Percentiles rank a stretch among this genome's conserved stretches.
phyloP scores from a whole-genome alignment of 1,140 invertebrate genomes.

The Zaprionus taronus region DNA sequence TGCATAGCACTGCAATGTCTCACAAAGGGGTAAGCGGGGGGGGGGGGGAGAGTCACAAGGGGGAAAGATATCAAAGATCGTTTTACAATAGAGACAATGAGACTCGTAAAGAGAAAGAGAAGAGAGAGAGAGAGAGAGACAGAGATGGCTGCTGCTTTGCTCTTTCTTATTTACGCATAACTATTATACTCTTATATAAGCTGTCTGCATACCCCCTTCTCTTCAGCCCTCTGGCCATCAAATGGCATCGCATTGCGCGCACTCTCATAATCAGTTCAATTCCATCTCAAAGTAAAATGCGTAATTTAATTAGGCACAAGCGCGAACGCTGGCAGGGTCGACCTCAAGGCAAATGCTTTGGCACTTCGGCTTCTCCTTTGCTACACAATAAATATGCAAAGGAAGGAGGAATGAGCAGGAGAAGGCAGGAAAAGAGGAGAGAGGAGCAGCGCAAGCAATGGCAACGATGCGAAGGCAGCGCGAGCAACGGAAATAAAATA shows the following conservation, averaged over 20 bases:
- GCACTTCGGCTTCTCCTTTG: constrained; percentile 41
- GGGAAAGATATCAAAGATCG: neutral
- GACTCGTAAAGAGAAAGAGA: too few relatives aligned
- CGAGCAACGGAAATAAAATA: constrained; percentile 67
- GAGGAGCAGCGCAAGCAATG: neutral
- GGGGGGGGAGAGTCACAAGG: too few relatives aligned
- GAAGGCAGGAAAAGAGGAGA: neutral
- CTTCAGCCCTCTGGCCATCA: constrained; percentile 17
- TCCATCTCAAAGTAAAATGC: constrained; percentile 38
- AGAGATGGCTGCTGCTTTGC: too few relatives aligned
- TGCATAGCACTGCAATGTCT: constrained; percentile 5
- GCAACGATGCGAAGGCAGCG: constrained; percentile 20
- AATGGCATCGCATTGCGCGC: constrained; percentile 34
- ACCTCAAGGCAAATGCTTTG: constrained; percentile 39
- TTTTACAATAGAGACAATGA: neutral
- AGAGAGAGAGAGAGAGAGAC: too few relatives aligned
- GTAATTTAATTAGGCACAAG: constrained; percentile 44
- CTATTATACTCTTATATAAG: neutral
- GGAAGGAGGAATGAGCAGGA: neutral
- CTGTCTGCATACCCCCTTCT: constrained; percentile 7
- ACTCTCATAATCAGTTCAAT: constrained; percentile 45
- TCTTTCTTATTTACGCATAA: neutral
- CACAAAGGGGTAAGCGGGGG: neutral
- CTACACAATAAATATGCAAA: constrained; percentile 47
- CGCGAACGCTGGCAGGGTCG: constrained; percentile 16